phyloP scores from a whole-genome alignment of 1,140 invertebrate species.

The Lithobius niger region DNA sequence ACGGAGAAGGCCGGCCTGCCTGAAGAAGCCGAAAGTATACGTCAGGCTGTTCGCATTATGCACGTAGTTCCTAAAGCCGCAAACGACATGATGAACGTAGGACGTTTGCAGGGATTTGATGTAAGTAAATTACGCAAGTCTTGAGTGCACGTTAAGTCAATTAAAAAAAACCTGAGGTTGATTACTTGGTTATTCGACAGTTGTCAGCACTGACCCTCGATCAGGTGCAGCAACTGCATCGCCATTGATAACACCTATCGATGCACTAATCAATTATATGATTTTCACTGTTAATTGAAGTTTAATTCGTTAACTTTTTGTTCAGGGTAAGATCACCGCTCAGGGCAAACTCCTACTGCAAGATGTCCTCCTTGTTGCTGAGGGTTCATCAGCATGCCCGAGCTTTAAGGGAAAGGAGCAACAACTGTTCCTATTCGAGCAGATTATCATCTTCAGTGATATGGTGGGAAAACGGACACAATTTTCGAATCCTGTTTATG shows the following conservation, averaged over 20 bases:
- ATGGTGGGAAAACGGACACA: slow-evolving; percentile 85
- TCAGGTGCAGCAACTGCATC: not conserved
- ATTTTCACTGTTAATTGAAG: no score
- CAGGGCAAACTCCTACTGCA: slow-evolving; percentile 91
- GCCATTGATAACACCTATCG: no score
- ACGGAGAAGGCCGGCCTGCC: slow-evolving; percentile 42
- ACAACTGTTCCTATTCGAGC: slow-evolving; percentile 96
- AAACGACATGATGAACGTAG: slow-evolving; percentile 99
- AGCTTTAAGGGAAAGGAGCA: slow-evolving; percentile 67
- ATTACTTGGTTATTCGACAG: slow-evolving; percentile 1
- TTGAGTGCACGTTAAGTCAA: no score
- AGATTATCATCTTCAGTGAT: slow-evolving; percentile 94
- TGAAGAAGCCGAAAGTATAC: slow-evolving; percentile 52
- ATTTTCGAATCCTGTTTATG: slow-evolving; percentile 86
- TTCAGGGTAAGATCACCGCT: slow-evolving; percentile 88
- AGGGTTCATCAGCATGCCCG: slow-evolving; percentile 40
- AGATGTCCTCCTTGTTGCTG: slow-evolving; percentile 69
- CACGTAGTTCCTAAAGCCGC: slow-evolving; percentile 88
- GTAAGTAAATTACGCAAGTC: slow-evolving; percentile 54
- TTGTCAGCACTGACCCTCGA: not conserved
- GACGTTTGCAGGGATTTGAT: slow-evolving; percentile 89
- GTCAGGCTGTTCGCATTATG: slow-evolving; percentile 68
- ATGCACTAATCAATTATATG: no score
- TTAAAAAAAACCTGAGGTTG: not conserved
- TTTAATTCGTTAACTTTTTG: slow-evolving; percentile 20